Base-by-base conservation (phyloP, 1,140 invertebrate genomes). In the Philotrypesis tridentata region DNA sequence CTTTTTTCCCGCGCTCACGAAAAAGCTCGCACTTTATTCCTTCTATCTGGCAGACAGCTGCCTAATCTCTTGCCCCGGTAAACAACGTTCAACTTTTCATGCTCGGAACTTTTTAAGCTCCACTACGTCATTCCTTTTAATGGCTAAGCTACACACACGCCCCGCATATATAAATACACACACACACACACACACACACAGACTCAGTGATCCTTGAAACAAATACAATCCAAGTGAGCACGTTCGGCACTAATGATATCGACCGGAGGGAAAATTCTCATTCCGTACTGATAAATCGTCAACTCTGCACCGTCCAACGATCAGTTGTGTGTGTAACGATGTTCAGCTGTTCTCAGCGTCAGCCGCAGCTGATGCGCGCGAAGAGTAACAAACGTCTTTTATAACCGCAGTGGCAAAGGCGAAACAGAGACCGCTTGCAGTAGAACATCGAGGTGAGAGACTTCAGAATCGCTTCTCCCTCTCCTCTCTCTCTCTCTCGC, bases 401-500 rank as follows among this genome's bases (percentile, higher is more conserved):
- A 55, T 5, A 1, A 17, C 4, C 17, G 31, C 29, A n/a, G n/a
- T n/a, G n/a, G 71, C 73, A 75, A 83, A 76, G 74, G 11, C 29
- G 67, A 76, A 76, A 76, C 48, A 55, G 29, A 63, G 55, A 65
- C 31, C 48, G 48, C 48, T 55, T 55, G 48, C 48, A n/a, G 48
- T 55, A 55, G 2, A n/a, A 55, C 48, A 55, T 55, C 21, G 48
- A 55, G 48, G 48, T 55, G 48, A 55, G 25, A 77, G 63, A 77
- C 75, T 67, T 25, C 37, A 80, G 37, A 65, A 72, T 80, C 63
- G 63, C 29, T 65, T 81, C 63, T 75, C n/a, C n/a, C n/a, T n/a
- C n/a, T n/a, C n/a, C n/a, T n/a, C n/a, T n/a, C n/a, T n/a, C n/a
- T n/a, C n/a, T n/a, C n/a, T n/a, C n/a, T n/a, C 43, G 21, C 40